phyloP scores from a whole-genome alignment of 2,113 vertebrate species.

The Coptodon rendalli region DNA sequence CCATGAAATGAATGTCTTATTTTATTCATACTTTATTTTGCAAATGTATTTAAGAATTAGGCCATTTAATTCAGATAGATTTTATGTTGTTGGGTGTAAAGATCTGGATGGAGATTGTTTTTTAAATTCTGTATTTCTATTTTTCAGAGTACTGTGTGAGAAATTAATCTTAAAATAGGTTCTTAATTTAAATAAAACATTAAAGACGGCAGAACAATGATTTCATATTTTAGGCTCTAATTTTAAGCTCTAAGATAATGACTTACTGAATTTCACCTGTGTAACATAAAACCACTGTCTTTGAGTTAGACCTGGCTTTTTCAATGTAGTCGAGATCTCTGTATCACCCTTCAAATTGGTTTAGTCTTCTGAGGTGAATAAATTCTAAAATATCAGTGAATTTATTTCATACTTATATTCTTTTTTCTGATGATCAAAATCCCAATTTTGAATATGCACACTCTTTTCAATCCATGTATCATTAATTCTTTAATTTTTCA shows the following conservation, averaged over 20 bases:
- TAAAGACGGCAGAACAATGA: background rate
- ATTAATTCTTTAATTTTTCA: background rate
- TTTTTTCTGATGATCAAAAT: background rate
- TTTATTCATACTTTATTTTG: background rate
- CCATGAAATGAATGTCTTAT: background rate
- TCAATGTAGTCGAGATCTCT: background rate
- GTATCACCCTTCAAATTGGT: background rate
- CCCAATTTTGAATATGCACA: background rate
- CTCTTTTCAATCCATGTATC: background rate
- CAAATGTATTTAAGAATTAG: accelerated
- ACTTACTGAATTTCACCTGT: accelerated
- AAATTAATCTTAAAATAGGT: background rate
- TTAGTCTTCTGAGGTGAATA: background rate
- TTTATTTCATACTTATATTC: background rate
- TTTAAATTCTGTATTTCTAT: background rate
- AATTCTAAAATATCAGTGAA: accelerated
- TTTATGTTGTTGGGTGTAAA: background rate
- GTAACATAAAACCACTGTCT: background rate
- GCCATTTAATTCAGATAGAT: no score
- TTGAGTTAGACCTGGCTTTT: background rate
- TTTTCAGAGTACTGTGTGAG: background rate
- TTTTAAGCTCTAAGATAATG: background rate
- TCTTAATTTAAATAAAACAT: background rate
- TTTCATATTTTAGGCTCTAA: background rate
- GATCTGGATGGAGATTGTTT: background rate